These are phyloP conservation scores for Glaucopsyche alexis DNA, from an alignment of 2,888 invertebrate genomes.

Conservation along the genomic window DNA sequence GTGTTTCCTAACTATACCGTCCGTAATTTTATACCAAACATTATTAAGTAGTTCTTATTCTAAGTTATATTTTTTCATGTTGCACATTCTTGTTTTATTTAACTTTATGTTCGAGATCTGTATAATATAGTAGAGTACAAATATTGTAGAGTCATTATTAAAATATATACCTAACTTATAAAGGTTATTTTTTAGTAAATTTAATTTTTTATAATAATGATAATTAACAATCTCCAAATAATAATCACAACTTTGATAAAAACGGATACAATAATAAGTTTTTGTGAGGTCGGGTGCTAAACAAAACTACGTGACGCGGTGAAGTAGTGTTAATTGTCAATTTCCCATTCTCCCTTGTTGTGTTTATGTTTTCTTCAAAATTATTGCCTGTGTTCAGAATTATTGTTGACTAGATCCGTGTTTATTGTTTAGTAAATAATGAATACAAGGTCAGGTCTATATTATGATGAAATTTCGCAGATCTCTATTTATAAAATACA, in stretches of 20 bases:
- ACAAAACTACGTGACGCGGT: constrained; percentile 65
- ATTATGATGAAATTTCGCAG: too few species aligned
- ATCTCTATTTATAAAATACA: too few species aligned
- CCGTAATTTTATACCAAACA: neutral
- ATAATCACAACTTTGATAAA: constrained; percentile 8
- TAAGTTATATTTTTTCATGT: neutral
- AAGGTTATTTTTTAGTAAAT: too few species aligned
- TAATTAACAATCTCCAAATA: neutral
- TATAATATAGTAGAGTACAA: neutral
- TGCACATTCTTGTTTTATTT: neutral
- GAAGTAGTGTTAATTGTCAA: constrained; percentile 63
- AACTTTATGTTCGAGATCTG: neutral
- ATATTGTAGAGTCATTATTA: too few species aligned
- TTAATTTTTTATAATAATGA: too few species aligned
- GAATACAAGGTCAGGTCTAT: too few species aligned
- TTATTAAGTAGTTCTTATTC: neutral
- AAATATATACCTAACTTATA: too few species aligned
- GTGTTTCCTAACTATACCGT: constrained; percentile 9
- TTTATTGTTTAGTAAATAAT: neutral
- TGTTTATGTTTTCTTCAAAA: constrained; percentile 37
- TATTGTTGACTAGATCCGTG: neutral
- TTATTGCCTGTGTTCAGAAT: constrained; percentile 46
- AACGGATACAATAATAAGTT: neutral
- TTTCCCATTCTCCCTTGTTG: constrained; percentile 47
- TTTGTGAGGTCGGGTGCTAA: constrained; percentile 60